Base-by-base conservation (phyloP, 1,140 invertebrate genomes). In the Cyrtorhinus lividipennis region DNA sequence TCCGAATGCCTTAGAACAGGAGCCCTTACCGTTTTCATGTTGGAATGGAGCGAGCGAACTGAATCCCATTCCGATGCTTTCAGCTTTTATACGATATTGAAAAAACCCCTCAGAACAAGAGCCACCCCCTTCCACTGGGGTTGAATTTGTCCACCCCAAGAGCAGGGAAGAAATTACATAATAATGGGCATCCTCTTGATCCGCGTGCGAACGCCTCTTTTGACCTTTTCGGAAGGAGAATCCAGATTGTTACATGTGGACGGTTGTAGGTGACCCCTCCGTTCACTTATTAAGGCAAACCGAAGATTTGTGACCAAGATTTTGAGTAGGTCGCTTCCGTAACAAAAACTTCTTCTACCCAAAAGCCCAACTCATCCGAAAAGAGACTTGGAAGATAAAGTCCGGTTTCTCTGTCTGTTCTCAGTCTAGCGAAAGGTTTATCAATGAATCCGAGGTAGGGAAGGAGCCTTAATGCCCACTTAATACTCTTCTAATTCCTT, bases 281-380 rank as follows among this genome's bases (percentile, higher is more conserved):
- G 20, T 53, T 22, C 5, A 20, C 20, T 53, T 5, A 20, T 53
- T 53, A 15, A 53, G 30, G 30, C 8, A 5, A 20, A 13, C 3
- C 18, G 20, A 53, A 20, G 48, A 22, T 53, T 53, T 53, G 48
- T 53, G 48, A 53, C 48, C 48, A 53, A 53, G 48, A 38, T 20
- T 8, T 53, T 53, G 48, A 53, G 48, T 53, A 53, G 48, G 48
- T 53, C 48, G 48, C 48, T 53, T 53, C 48, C 48, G 48, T 22
- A 22, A 53, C 48, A 10, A 53, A 53, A 53, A 38, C 15, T 38
- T 15, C 5, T 38, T 38, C n/a, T n/a, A n/a, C n/a, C n/a, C n/a
- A n/a, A n/a, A n/a, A n/a, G n/a, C n/a, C n/a, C n/a, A n/a, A n/a
- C n/a, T n/a, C n/a, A n/a, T n/a, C n/a, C n/a, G n/a, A n/a, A n/a